Evolutionary conservation across 2,113 vertebrate genomes (phyloP), one percentile per base, ranked within the genome.

Genomic region (Tachuris rubrigastra): DNA sequence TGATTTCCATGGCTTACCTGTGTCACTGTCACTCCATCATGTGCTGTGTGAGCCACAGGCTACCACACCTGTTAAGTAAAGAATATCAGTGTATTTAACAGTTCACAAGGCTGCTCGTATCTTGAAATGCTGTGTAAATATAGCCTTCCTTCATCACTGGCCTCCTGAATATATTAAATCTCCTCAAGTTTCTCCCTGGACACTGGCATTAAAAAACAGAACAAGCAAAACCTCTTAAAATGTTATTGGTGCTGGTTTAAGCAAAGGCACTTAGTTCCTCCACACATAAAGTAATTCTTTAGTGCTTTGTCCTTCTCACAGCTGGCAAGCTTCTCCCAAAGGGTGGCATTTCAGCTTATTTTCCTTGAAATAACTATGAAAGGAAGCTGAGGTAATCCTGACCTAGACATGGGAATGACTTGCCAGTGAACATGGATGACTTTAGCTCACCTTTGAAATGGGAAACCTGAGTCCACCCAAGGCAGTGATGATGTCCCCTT

Each of bases 61-160:
- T 72, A 37, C 90, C 92, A 80, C 92, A 72, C 90, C 92, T 94
- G 37, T 19, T 88, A 75, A 60, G 71, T 86, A 85, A 96, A 96
- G 72, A 47, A 0, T 33, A 52, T 71, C 65, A 56, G 35, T 83
- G 49, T 76, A 59, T 80, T 75, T 84, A 47, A 37, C 60, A 84
- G 46, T 46, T 90, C 35, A 62, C 37, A 85, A 24, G 50, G 46
- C 78, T 85, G 55, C 28, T 79, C 49, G 0, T 87, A 47, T 46
- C 71, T 87, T 91, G 37, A 93, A 94, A 66, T 53, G 37, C 71
- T 68, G 0, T 59, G 55, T 86, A 94, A 85, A 86, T 72, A 74
- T 0, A 81, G 24, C 44, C 17, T 56, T 47, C 22, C 39, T 81
- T 84, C 71, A 21, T 75, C 79, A 63, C 35, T 6, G 3, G 14